Base-by-base conservation (phyloP, 2,888 invertebrate genomes). In the Diplazon laetatorius region DNA sequence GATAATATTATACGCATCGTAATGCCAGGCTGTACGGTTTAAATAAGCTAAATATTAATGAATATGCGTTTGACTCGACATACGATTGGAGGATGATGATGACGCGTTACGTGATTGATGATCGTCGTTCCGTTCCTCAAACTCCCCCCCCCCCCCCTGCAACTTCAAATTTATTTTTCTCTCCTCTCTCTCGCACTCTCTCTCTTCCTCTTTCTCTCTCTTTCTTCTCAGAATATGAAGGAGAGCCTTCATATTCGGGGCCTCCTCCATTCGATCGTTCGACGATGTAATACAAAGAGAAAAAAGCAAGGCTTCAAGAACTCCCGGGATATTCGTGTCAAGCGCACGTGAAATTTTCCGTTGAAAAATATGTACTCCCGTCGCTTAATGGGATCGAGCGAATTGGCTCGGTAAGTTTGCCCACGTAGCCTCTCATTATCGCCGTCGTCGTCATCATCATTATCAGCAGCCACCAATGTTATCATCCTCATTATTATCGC, bases 401-500 rank as follows among this genome's bases (percentile, higher is more conserved):
- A 25, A 22, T 59, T 80, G 68, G 57, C 77, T 80, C 66, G 78
- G 78, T 76, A 76, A 80, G 82, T 83, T 85, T 59, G 30, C 66
- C 84, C 81, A 82, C 80, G 81, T 84, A 84, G 79, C 81, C 86
- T 80, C 84, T 87, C 85, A 83, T 86, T 83, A 83, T 83, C 83
- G 44, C 71, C 52, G 66, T 76, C 70, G 62, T 69, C 62, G 69
- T 75, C 66, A 39, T 66, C 69, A 57, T 69, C 62, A 75, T 75
- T 70, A 62, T 35, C 48, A 80, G 82, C 73, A 76, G 69, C 69
- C 80, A 81, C 80, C 81, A 82, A 80, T 66, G 76, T 81, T 79
- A 85, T 86, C 84, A 81, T 85, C 80, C 83, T 86, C 82, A 82
- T 84, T 82, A 81, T 86, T 79, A 80, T 86, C 84, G 82, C 86